These are phyloP conservation scores for Ctenomys sociabilis DNA, from an alignment of 2,113 vertebrate species.

Conservation along the genomic window DNA sequence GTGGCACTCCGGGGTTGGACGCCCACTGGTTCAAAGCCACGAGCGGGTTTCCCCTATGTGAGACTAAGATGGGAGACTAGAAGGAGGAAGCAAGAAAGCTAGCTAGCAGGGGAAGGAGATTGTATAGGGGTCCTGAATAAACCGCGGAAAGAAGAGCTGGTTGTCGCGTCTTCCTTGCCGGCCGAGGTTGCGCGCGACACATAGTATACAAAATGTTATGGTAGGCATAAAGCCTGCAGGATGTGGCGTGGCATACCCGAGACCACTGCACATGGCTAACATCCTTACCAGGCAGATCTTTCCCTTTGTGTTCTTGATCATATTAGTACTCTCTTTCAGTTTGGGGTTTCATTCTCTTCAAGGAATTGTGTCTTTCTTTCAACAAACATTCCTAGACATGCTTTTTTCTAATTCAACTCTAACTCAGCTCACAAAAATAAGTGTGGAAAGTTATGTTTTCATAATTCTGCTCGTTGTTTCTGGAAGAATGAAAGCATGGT, in stretches of 20 bases:
- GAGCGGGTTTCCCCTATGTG: too few species aligned
- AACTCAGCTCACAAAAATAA: not conserved
- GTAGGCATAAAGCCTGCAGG: not conserved
- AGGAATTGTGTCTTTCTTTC: slow-evolving; percentile 15
- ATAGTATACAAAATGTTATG: not conserved
- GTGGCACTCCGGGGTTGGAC: too few species aligned
- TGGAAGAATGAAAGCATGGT: not conserved
- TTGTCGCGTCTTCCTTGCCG: too few species aligned
- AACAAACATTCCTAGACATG: not conserved
- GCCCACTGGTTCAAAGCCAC: too few species aligned
- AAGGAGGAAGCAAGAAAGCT: too few species aligned
- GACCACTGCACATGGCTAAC: not conserved
- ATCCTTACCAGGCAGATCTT: not conserved
- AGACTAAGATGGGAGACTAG: too few species aligned
- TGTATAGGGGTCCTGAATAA: too few species aligned
- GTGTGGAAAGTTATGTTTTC: not conserved
- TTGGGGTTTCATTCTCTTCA: not conserved
- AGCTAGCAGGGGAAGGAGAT: too few species aligned
- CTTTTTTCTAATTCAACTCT: slow-evolving; percentile 22
- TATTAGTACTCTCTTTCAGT: not conserved
- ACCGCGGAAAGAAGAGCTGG: too few species aligned
- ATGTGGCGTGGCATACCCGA: not conserved
- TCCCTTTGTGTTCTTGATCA: not conserved
- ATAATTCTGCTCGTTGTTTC: not conserved
- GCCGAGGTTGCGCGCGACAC: too few species aligned